Evolutionary conservation across 2,113 vertebrate species (phyloP).

Genomic region (Bufo bufo): DNA sequence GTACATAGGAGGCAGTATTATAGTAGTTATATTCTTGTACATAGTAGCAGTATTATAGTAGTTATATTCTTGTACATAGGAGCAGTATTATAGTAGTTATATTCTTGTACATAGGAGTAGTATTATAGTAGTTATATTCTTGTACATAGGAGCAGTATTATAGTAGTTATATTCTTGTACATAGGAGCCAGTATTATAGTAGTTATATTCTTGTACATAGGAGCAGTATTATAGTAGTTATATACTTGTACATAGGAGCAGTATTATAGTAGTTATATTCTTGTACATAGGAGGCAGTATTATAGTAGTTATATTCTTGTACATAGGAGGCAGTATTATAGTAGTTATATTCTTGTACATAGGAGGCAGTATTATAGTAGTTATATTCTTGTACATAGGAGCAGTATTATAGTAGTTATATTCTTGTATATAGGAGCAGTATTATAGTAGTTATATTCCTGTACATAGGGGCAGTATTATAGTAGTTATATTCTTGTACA

Average conservation of each 20-base stretch:
- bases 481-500: too few species aligned
- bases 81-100: neutral
- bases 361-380: neutral
- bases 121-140: conserved; percentile 1
- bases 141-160: neutral
- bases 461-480: too few species aligned
- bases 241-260: neutral
- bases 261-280: conserved; percentile 10
- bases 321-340: neutral
- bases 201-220: neutral
- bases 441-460: too few species aligned
- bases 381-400: neutral
- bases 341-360: conserved; percentile 9
- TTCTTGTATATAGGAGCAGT: neutral
- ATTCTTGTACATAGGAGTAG: neutral
- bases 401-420: conserved; percentile 1
- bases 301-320: conserved; percentile 10
- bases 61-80: neutral
- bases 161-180: neutral
- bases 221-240: neutral
- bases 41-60: neutral
- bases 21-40: neutral
- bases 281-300: neutral
- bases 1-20: neutral
- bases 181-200: neutral